Percentiles rank a stretch among this genome's conserved stretches.
phyloP scores from a whole-genome alignment of 2,113 vertebrate genomes.

The Prionailurus bengalensis region DNA sequence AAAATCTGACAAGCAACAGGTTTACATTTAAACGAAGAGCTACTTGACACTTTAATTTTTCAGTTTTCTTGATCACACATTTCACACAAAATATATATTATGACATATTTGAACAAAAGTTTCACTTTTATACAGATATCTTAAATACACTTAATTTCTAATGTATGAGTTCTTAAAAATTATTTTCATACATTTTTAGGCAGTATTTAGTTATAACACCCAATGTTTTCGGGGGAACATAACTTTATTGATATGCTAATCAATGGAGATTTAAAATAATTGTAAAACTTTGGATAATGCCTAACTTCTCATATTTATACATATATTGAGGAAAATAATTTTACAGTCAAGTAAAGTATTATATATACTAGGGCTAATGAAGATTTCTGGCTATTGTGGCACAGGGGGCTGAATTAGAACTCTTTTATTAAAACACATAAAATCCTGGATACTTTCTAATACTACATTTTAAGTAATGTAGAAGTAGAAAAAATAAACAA shows the following conservation, averaged over 20 bases:
- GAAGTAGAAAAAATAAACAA: slow-evolving; percentile 17
- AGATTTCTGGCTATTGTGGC: not conserved
- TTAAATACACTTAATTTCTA: not conserved
- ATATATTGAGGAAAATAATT: not conserved
- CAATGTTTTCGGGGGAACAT: not conserved
- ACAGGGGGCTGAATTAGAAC: not conserved
- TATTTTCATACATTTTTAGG: not conserved
- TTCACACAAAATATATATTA: not conserved
- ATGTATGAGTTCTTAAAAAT: not conserved
- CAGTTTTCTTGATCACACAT: not conserved
- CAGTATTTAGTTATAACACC: not conserved
- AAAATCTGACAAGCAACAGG: not conserved
- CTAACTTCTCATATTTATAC: not conserved
- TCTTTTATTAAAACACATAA: not conserved
- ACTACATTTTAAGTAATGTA: not conserved
- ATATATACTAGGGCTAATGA: slow-evolving; percentile 24
- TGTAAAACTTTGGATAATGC: not conserved
- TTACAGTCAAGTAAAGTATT: not conserved
- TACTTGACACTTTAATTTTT: not conserved
- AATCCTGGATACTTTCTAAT: not conserved
- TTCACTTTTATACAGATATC: not conserved
- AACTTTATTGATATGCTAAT: not conserved
- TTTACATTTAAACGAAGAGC: not conserved
- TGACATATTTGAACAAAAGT: not conserved
- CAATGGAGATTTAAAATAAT: not conserved